Evolutionary conservation across 2,888 invertebrate genomes (phyloP), one percentile per base, ranked within the genome.

Genomic region (Agriopis leucophaearia): DNA sequence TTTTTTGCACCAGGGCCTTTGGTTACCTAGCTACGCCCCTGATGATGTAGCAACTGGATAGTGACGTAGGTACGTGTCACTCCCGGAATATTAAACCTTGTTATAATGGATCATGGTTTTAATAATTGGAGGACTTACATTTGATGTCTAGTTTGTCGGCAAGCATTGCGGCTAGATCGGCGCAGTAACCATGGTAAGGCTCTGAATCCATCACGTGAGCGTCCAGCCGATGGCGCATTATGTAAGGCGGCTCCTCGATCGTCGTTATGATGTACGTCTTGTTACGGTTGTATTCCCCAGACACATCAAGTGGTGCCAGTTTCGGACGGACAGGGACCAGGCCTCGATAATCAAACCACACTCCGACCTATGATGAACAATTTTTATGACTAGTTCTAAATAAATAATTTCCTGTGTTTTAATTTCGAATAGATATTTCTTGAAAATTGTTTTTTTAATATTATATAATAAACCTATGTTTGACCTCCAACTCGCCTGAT

Each of bases 121-220:
- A 9, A 16, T n/a, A 9, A 16, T 42, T 38, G 1, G 3, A n/a
- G 13, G n/a, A 95, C 97, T 96, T 94, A 98, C 98, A 98, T 84
- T 96, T 96, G 78, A 98, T 97, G 75, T 96, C 97, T 74, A 98
- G 94, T 82, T 96, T 96, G 77, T 96, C 96, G 9, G 97, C 95
- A 67, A 99, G 95, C 81, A 97, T 94, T 83, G 97, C 96, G 6
- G 98, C 96, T 59, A 99, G 94, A 85, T 99, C 99, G 80, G 97
- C 97, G 90, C 98, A 98, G 88, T 98, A 99, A 59, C 99, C 99
- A 85, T 96, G 97, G 85, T 96, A 98, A 54, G 96, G 95, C 75
- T 97, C 97, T 83, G 96, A 96, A 51, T 92, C 91, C 48, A 96
- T 87, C 60, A 94, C 94, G 79, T 96, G 95, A 16, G 95, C 96